Conservation (phyloP, 2,113 vertebrate species). For the Scalopus aquaticus region DNA sequence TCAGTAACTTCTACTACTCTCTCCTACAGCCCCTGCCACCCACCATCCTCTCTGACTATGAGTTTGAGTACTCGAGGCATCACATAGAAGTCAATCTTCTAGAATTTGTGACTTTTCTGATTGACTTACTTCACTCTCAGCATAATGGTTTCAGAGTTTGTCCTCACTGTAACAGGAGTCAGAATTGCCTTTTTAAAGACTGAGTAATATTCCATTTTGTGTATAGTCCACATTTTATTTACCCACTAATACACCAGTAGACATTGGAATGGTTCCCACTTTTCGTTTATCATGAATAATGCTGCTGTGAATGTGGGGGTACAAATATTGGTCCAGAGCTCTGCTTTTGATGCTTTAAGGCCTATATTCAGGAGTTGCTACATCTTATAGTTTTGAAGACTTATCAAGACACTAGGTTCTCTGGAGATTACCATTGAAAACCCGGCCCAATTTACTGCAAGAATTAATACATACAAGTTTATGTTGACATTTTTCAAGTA, state of each 20-base stretch:
- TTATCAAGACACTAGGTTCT: background rate
- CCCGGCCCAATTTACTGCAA: background rate
- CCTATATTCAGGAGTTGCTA: background rate
- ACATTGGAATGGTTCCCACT: background rate
- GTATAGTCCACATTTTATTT: background rate
- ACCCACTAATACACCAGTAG: fast-evolving
- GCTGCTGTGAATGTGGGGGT: fast-evolving
- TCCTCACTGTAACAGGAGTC: fast-evolving
- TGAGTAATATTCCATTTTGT: fast-evolving
- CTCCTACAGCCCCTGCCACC: no score
- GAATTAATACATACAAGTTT: background rate
- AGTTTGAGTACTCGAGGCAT: fast-evolving
- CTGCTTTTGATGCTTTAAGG: background rate
- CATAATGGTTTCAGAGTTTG: background rate
- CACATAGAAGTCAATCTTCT: background rate
- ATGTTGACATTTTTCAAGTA: background rate
- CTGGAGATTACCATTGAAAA: background rate
- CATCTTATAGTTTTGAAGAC: background rate
- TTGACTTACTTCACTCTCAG: background rate
- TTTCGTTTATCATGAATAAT: background rate
- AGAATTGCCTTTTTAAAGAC: background rate
- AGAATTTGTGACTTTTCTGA: background rate
- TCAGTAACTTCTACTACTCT: fast-evolving
- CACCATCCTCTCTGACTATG: background rate
- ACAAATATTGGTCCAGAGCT: background rate